Base-by-base conservation (phyloP, 2,113 vertebrate species). In the Ceratotherium simum region DNA sequence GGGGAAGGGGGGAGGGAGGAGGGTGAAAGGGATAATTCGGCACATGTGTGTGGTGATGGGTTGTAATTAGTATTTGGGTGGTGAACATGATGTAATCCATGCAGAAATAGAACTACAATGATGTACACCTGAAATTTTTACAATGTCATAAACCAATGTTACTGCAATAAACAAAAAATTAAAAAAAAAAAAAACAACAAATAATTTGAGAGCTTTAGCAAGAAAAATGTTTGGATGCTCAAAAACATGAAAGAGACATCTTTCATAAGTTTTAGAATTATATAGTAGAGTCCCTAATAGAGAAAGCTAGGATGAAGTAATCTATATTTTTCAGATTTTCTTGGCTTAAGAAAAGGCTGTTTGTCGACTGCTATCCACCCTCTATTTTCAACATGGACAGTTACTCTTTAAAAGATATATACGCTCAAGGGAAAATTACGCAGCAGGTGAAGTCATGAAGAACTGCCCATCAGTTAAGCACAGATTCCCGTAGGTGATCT, bases 381-480 rank as follows among this genome's bases (percentile, higher is more conserved):
- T 90, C 48, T 91, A 89, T 85, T 90, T 93, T 93, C 36, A 93
- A 36, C 31, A 86, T 16, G 54, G 36, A 80, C 80, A 92, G 79
- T 62, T 94, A 39, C 18, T 76, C 36, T 64, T 27, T 54, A 93
- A 79, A 25, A 91, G 20, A 92, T 42, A 90, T 10, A 75, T 69
- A 80, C 16, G 51, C 70, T 78, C 62, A 84, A 85, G 54, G 87
- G 58, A 56, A 94, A 96, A 95, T 88, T 51, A 94, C 82, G 95
- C 2, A 58, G 76, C 25, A 69, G n/a, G 42, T 87, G 51, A 69
- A 92, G 76, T 70, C 81, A 58, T 72, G 42, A 92, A 78, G 86
- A 94, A 94, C 72, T 81, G 65, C 72, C 86, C 84, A 82, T 83
- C 88, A 75, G 69, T 80, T 39, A 92, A 90, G 36, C 31, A 46